Evolutionary conservation across 2,888 invertebrate species (phyloP).

Genomic region (Maniola hyperantus): DNA sequence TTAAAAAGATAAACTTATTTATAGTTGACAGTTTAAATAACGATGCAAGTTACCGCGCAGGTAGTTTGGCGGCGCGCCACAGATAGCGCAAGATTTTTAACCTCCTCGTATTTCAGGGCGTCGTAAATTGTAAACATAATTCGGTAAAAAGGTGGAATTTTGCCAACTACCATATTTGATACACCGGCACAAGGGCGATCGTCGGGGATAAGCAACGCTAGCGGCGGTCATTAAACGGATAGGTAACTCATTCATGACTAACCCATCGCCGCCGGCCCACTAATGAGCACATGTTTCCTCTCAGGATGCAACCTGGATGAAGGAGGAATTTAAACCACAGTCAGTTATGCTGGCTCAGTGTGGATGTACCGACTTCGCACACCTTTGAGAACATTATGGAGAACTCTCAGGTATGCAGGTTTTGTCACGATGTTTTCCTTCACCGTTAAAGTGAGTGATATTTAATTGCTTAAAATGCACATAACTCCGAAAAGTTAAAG

Average conservation of each 20-base stretch:
- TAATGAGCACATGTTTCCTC: too few relatives aligned
- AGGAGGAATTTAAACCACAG: too few relatives aligned
- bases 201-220: neutral
- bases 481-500: too few relatives aligned
- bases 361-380: too few relatives aligned
- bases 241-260: neutral
- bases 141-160: slow-evolving; percentile 62
- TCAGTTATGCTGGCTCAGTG: too few relatives aligned
- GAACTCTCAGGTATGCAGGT: too few relatives aligned
- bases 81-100: slow-evolving; percentile 78
- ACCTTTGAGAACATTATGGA: too few relatives aligned
- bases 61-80: slow-evolving; percentile 76
- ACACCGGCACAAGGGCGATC: slow-evolving; percentile 3
- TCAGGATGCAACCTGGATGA: too few relatives aligned
- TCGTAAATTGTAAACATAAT: slow-evolving; percentile 74
- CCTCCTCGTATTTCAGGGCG: slow-evolving; percentile 67
- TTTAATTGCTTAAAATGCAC: too few relatives aligned
- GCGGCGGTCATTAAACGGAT: neutral
- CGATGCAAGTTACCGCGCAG: slow-evolving; percentile 71
- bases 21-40: slow-evolving; percentile 41
- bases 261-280: too few relatives aligned
- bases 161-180: slow-evolving; percentile 35
- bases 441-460: too few relatives aligned
- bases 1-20: slow-evolving; percentile 16
- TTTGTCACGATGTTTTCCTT: too few relatives aligned